Conservation (phyloP, 2,113 vertebrate genomes). For the Hippocampus zosterae region DNA sequence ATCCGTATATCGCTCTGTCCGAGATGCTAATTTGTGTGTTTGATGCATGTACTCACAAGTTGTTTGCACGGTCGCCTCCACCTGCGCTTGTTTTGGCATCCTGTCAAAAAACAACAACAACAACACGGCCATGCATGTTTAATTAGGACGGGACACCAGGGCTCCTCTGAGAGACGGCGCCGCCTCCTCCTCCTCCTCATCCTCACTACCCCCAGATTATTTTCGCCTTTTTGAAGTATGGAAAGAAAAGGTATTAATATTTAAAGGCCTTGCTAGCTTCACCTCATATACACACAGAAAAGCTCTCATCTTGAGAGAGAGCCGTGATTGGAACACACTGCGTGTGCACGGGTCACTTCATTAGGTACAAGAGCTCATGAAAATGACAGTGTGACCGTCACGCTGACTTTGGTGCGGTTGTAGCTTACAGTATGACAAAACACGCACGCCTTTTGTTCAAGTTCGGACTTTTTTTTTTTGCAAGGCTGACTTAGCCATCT, state of each 20-base stretch:
- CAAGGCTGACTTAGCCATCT: conserved; percentile 63
- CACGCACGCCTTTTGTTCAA: neutral
- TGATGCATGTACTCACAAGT: conserved; percentile 86
- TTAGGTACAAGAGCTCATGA: neutral
- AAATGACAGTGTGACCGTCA: neutral
- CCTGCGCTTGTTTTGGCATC: conserved; percentile 93
- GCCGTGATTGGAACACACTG: neutral
- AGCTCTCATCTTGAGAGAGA: neutral
- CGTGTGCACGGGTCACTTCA: neutral
- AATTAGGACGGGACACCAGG: conserved; percentile 86
- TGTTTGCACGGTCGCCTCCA: conserved; percentile 91
- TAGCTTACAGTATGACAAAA: conserved; percentile 7
- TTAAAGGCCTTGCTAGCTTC: conserved; percentile 74
- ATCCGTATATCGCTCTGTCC: conserved; percentile 83
- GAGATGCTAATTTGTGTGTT: conserved; percentile 94
- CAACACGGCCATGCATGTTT: conserved; percentile 93
- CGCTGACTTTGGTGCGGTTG: too few relatives aligned
- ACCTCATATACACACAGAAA: conserved; percentile 20
- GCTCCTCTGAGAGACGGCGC: conserved; percentile 79
- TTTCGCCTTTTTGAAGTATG: conserved; percentile 82
- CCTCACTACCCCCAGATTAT: conserved; percentile 81
- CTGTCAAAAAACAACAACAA: conserved; percentile 85
- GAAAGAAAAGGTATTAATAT: conserved; percentile 84
- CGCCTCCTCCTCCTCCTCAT: conserved; percentile 27
- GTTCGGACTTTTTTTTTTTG: neutral